Evolutionary conservation across 2,888 invertebrate species (phyloP), one percentile per base, ranked within the genome.

Genomic region (Polyploca ridens): DNA sequence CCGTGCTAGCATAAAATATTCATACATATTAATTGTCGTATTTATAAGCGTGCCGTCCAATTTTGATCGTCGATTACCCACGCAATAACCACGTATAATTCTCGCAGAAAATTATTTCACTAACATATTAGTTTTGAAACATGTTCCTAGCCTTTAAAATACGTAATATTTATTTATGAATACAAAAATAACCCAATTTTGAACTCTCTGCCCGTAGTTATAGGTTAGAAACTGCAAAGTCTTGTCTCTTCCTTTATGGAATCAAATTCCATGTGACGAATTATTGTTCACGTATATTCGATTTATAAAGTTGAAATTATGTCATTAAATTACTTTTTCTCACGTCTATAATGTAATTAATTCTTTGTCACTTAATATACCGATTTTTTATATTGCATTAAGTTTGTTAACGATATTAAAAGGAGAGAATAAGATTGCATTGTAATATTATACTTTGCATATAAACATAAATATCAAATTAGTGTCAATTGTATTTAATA

Each of bases 371-470:
- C 54, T 3, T 54, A 16, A 10, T 33, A 38, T 16, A 60, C 13
- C 41, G 8, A 41, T 61, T 38, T 41, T n/a, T 19, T 81, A 79
- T 82, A 75, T 85, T 79, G 85, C 87, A 82, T 90, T 91, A 90
- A 89, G 88, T 90, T 61, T 90, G 83, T 90, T 90, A 86, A 88
- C 82, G 82, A 89, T 84, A 83, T 79, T 81, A 88, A 91, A 60
- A 91, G 91, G 93, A 94, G 93, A 93, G 93, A 93, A 91, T 88
- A 93, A 93, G 93, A 93, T 93, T 93, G 92, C 91, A 91, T 88
- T 82, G 87, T 88, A 79, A 84, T 85, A 81, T 76, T 87, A 85
- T 88, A 88, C 89, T 90, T 89, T 91, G 90, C 91, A 89, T 85
- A 65, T 84, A 84, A 84, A 81, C 81, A 71, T 84, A 81, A 82